These are phyloP conservation scores for Varanus salvator DNA, from an alignment of 2,113 vertebrate species.

Conservation along the genomic window DNA sequence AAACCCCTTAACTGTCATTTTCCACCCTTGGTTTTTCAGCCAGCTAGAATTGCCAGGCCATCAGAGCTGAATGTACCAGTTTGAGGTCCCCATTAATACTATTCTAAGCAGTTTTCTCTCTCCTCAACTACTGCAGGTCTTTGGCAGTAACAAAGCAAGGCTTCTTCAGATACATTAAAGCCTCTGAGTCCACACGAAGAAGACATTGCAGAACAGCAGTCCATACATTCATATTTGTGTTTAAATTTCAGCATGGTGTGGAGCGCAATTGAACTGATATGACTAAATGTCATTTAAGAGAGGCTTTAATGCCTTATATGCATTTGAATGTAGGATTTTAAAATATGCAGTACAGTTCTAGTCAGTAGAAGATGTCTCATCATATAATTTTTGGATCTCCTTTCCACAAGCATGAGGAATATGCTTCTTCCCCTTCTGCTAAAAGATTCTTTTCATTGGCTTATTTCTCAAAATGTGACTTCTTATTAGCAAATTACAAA, in stretches of 20 bases:
- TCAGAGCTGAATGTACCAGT: no score
- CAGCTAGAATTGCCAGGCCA: no score
- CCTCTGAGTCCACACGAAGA: no score
- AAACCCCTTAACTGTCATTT: no score
- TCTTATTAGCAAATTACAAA: background rate
- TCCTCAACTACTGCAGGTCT: no score
- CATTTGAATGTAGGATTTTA: background rate
- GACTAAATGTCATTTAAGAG: background rate
- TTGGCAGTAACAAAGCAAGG: no score
- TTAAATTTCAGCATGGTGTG: background rate
- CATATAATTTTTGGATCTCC: background rate
- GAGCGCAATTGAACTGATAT: background rate
- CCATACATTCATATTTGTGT: no score
- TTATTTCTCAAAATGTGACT: background rate
- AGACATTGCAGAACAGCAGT: no score
- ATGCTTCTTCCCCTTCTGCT: background rate
- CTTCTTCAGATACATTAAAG: no score
- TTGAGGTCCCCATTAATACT: no score
- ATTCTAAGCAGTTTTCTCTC: no score
- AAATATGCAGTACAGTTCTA: background rate
- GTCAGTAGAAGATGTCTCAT: background rate
- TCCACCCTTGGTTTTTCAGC: no score
- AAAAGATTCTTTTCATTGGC: background rate
- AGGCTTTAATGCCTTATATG: background rate
- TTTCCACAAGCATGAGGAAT: background rate